These are phyloP conservation scores for Scolopax rusticola DNA, from an alignment of 2,797 vertebrate genomes.

Conservation along the genomic window DNA sequence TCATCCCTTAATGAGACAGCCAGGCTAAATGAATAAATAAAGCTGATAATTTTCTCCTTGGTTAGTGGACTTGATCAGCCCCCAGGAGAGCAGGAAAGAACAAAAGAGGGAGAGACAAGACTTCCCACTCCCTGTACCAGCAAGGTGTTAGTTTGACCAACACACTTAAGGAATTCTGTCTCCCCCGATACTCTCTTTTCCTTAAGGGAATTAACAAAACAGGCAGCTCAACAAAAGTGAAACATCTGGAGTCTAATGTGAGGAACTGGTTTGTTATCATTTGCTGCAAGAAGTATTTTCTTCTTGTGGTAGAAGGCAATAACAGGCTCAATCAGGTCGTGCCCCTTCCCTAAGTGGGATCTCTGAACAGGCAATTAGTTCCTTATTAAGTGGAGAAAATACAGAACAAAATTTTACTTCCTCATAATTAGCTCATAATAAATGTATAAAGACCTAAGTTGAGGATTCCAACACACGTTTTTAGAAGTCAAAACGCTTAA, in stretches of 20 bases:
- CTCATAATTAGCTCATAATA: not conserved
- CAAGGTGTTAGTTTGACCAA: not conserved
- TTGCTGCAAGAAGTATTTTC: not conserved
- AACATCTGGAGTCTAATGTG: not conserved
- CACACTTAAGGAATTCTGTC: not conserved
- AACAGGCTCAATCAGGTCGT: not conserved
- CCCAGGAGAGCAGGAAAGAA: not conserved
- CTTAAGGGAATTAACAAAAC: not conserved
- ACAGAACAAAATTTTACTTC: not conserved
- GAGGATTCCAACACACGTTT: not conserved
- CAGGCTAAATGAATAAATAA: not conserved
- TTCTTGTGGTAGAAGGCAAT: not conserved
- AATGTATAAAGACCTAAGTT: not conserved
- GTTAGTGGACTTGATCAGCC: not conserved
- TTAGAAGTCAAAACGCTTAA: not conserved
- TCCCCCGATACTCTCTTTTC: not conserved
- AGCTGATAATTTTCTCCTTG: not conserved
- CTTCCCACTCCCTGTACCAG: not conserved
- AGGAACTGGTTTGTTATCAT: not conserved
- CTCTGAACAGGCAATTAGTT: not conserved
- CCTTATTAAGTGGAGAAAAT: not conserved
- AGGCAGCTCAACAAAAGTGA: not conserved
- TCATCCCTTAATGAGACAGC: not conserved
- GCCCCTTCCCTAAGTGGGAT: not conserved
- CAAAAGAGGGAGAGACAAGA: not conserved